Base-by-base conservation (phyloP, 2,113 vertebrate species). In the Anguilla rostrata region DNA sequence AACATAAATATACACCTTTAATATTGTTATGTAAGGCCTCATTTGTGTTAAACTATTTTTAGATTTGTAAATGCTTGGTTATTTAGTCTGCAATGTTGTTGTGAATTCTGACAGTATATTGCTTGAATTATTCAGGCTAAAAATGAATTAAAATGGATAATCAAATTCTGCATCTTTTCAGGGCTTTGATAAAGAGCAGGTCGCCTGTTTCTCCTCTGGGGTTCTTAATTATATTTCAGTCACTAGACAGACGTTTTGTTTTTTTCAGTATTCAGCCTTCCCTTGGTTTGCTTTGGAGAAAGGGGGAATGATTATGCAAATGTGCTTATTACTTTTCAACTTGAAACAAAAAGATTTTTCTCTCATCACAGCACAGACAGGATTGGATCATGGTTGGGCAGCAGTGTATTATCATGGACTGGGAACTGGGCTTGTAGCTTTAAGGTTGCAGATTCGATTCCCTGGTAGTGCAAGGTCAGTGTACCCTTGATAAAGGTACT, bases 61-160 rank as follows among this genome's bases (percentile, higher is more conserved):
- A 12, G 41, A 8, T n/a, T 9, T 82, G 43, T 41, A 49, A 49
- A 82, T 29, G 15, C 41, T 82, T 82, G 15, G n/a, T 53, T 46
- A 29, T 49, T 82, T 16, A 82, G 46, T 6, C 43, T 53, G 43
- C 53, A 7, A n/a, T 49, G 22, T 82, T 49, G 12, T 53, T 29
- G 9, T 53, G 5, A 82, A 18, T 40, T 46, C 18, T 26, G 39
- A 82, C 26, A 1, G 40, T 75, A 75, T 75, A 71, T 75, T n/a
- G 40, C 20, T 29, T 84, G 63, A 84, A 56, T 84, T 75, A 71
- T 84, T 75, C 83, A 84, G 9, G 22, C 60, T 75, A 43, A 71
- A 53, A 75, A 41, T 84, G 63, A 84, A 84, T 75, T 71, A 84
- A 84, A 84, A 16, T 26, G 40, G 43, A n/a, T 75, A 75, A 71